These are phyloP conservation scores for Pristis pectinata DNA, from an alignment of 2,797 vertebrate genomes.

Conservation along the genomic window DNA sequence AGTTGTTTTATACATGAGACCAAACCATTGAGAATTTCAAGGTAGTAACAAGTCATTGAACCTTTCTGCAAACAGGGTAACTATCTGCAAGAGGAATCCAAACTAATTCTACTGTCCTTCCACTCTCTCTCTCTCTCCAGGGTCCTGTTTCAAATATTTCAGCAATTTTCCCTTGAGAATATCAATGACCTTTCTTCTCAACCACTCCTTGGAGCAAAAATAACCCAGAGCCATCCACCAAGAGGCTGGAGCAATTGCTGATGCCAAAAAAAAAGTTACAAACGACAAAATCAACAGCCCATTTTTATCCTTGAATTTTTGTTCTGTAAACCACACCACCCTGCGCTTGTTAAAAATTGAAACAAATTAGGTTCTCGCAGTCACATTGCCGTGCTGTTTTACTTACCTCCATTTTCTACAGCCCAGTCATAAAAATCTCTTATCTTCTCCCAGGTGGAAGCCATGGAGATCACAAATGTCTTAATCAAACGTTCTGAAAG, in stretches of 20 bases:
- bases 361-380: neutral
- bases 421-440: constrained; percentile 46
- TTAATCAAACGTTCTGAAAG: neutral
- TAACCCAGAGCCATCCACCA: neutral
- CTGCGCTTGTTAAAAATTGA: neutral
- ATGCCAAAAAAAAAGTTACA: neutral
- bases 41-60: neutral
- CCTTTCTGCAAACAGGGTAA: too few species aligned
- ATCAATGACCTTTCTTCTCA: neutral
- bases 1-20: neutral
- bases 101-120: neutral
- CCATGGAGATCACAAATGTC: constrained; percentile 39
- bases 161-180: neutral
- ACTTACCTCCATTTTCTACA: constrained; percentile 53
- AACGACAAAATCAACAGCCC: neutral
- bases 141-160: neutral
- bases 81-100: neutral
- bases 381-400: neutral
- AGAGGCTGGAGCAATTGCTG: neutral
- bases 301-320: too few species aligned
- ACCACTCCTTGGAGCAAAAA: constrained; percentile 1
- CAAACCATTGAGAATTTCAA: neutral
- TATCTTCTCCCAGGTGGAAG: constrained; percentile 45
- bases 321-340: neutral
- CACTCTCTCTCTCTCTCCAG: neutral